These are phyloP conservation scores for Xenopus petersii DNA, from an alignment of 2,797 vertebrate genomes.

Conservation along the genomic window DNA sequence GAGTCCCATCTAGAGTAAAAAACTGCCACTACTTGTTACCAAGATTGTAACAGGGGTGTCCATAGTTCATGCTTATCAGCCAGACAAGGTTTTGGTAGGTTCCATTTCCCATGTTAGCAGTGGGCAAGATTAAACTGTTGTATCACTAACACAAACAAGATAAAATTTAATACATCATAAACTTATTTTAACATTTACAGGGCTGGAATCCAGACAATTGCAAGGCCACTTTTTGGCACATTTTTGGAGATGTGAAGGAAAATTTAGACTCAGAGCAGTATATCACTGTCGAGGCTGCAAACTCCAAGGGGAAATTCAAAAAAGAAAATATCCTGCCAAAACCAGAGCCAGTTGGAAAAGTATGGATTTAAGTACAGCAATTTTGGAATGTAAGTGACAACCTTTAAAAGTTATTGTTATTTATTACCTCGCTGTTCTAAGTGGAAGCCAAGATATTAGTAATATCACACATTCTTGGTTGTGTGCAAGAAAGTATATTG, in stretches of 20 bases:
- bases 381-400: conserved; percentile 37
- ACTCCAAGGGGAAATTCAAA: conserved; percentile 27
- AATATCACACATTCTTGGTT: conserved; percentile 28
- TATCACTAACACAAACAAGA: too few relatives aligned
- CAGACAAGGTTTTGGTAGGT: neutral
- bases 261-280: conserved; percentile 11
- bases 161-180: too few relatives aligned
- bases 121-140: too few relatives aligned
- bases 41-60: too few relatives aligned
- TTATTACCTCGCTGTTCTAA: conserved; percentile 35
- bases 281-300: conserved; percentile 32
- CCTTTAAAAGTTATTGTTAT: conserved; percentile 42
- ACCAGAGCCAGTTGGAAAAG: conserved; percentile 27
- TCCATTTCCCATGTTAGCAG: neutral
- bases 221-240: conserved; percentile 17
- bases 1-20: too few relatives aligned
- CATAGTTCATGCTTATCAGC: neutral
- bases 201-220: neutral
- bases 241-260: conserved; percentile 28
- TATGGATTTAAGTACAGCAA: conserved; percentile 43
- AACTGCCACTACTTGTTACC: too few relatives aligned
- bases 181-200: too few relatives aligned
- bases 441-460: conserved; percentile 34
- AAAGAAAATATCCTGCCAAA: conserved; percentile 35
- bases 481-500: conserved; percentile 5